Evolutionary conservation across 2,888 invertebrate genomes (phyloP), one percentile per base, ranked within the genome.

Genomic region (Copidosoma aretas): DNA sequence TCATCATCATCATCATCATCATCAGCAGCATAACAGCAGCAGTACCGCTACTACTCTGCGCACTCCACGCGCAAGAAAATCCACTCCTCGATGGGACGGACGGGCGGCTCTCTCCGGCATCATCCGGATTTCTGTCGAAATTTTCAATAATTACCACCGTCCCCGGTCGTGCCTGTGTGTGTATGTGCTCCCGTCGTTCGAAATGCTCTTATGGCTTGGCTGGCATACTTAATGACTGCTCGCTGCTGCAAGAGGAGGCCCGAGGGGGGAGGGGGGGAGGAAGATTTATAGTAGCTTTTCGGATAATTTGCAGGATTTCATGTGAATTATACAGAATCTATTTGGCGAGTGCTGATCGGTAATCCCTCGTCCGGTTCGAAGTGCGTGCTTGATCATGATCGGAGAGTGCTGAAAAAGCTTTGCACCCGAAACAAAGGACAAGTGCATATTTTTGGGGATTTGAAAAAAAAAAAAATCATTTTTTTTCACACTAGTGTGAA

Each of bases 191-290:
- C 32, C 32, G 8, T 32, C 51, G 19, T 25, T 14, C 17, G 24
- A n/a, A 19, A 24, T 12, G 60, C 25, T 52, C 21, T 39, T 61
- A 39, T 52, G 19, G 39, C 25, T 12, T 10, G 12, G 21, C 12
- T 19, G 14, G 60, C 60, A 61, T 61, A 61, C 60, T 61, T 61
- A 61, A 61, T 61, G 52, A 39, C 60, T 32, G n/a, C 52, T 52
- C 22, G 22, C 21, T 24, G 32, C 12, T 24, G 32, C 12, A 41
- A 17, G 21, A 32, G 41, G 21, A 39, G 41, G 14, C 41, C 14
- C 43, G 17, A 46, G 43, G 17, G 43, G 17, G 4, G 12, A 3
- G 43, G 3, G 4, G 12, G 14, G 43, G 3, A 14, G 43, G 32
- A 32, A 46, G 62, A 53, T 61, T 51, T 61, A 32, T 53, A 46